Evolutionary conservation across 2,888 invertebrate species (phyloP), one percentile per base, ranked within the genome.

Genomic region (Apomyelois bistriatella): DNA sequence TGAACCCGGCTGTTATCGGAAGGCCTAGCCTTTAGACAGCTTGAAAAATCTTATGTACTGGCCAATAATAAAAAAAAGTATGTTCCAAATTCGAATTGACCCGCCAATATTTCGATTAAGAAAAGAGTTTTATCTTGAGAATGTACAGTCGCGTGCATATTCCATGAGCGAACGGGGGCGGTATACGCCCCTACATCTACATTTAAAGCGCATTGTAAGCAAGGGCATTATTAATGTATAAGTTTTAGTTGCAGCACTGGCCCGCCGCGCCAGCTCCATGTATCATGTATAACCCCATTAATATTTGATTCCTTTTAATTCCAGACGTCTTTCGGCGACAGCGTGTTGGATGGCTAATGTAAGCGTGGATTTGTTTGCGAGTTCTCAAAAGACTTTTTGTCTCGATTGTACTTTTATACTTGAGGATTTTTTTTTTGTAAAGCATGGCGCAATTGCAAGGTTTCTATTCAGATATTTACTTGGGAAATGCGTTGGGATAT

Each of bases 171-270:
- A 8, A 37, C 12, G 42, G 59, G 64, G 67, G 70, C 70, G 70
- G 73, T 74, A 61, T 71, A 73, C 76, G 72, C 76, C 74, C 68
- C 71, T 76, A 80, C 81, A 87, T 87, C 86, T 87, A 90, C 89
- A 89, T 88, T 89, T 90, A 88, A 88, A 90, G 89, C 87, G 85
- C 88, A 89, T 89, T 87, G 89, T 88, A 89, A 90, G 87, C 88
- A 89, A 86, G 80, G 76, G 79, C 81, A 89, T 90, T 90, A 89
- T 85, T 88, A 89, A 90, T 89, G 89, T 85, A 89, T 81, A 85
- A 84, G 82, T 85, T 89, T 88, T 87, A 89, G 89, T 87, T 79
- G 79, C 82, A 82, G 83, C 76, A 76, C 74, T 69, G 80, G 79
- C 77, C 81, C 79, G 79, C 77, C 79, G 74, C 76, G 72, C 74